Evolutionary conservation across 2,797 vertebrate genomes (phyloP).

Genomic region (Hemibagrus guttatus): DNA sequence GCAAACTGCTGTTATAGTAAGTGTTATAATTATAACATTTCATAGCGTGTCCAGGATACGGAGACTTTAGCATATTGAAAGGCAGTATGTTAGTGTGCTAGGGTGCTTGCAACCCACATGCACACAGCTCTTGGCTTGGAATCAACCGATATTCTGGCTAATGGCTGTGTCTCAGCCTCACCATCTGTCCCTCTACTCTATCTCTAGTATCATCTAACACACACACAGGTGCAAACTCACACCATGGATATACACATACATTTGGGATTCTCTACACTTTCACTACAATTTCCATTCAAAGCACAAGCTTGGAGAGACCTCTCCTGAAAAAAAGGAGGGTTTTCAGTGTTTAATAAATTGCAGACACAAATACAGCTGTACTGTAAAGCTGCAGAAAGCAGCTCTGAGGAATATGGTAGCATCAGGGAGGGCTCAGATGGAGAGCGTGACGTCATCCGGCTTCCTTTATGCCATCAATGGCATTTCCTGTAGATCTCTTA

Average conservation of each 20-base stretch:
- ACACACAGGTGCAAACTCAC: neutral
- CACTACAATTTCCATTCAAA: conserved; percentile 26
- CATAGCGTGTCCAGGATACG: neutral
- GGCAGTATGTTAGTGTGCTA: conserved; percentile 31
- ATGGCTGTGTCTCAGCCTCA: conserved; percentile 38
- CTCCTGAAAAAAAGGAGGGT: neutral
- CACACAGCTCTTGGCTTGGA: conserved; percentile 31
- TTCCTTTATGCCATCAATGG: conserved; percentile 4
- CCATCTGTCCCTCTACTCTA: conserved; percentile 44
- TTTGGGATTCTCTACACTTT: conserved; percentile 5
- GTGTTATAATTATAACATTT: conserved; percentile 1
- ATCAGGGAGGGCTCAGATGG: conserved; percentile 6
- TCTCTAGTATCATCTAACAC: conserved; percentile 43
- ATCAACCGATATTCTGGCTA: conserved; percentile 44
- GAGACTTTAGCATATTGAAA: conserved; percentile 30
- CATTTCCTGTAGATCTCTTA: conserved; percentile 23
- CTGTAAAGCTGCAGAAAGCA: neutral
- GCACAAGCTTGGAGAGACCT: neutral
- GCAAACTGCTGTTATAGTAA: neutral
- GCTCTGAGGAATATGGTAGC: neutral
- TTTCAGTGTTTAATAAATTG: neutral
- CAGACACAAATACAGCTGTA: neutral
- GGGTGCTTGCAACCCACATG: conserved; percentile 23
- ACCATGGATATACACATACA: neutral
- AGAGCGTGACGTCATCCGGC: neutral